Percentiles rank a stretch among this genome's conserved stretches.
Evolutionary conservation across 2,888 invertebrate species (phyloP).

Genomic region (Hemaris fuciformis): DNA sequence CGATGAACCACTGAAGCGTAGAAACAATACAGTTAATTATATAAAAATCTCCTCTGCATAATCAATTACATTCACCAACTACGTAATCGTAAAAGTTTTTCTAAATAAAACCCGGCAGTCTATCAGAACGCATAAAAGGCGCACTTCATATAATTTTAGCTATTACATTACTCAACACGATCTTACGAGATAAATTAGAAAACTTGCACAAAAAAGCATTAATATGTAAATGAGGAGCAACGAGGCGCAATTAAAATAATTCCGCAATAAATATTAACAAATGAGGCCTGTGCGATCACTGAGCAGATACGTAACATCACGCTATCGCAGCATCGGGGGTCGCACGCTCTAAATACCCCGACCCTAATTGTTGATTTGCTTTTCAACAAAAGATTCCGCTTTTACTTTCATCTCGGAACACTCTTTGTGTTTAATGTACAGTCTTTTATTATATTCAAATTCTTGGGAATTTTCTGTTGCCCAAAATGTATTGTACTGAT

Average conservation of each 20-base stretch:
- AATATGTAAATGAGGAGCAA: slow-evolving; percentile 2
- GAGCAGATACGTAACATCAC: slow-evolving; percentile 21
- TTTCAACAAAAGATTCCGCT: slow-evolving; percentile 36
- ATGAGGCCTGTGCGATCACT: slow-evolving; percentile 2
- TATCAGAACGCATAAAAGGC: background rate
- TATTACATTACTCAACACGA: background rate
- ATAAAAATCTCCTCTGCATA: no score
- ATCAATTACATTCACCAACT: no score
- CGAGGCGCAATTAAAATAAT: slow-evolving; percentile 5
- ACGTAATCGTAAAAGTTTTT: no score
- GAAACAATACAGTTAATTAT: no score
- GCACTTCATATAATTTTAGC: no score
- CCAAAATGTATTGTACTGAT: background rate
- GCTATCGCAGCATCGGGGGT: slow-evolving; percentile 40
- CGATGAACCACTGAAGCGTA: no score
- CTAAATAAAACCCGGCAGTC: background rate
- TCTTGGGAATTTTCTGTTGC: background rate
- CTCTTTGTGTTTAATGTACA: background rate
- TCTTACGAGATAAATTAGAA: background rate
- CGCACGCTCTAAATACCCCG: slow-evolving; percentile 64
- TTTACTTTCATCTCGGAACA: slow-evolving; percentile 22
- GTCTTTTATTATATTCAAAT: background rate
- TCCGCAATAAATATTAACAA: slow-evolving; percentile 8
- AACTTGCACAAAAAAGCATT: background rate
- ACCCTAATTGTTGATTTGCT: slow-evolving; percentile 33